Percentiles rank a stretch among this genome's conserved stretches.
Conservation (phyloP, 2,888 invertebrate genomes). For the Nomada lathburiana region DNA sequence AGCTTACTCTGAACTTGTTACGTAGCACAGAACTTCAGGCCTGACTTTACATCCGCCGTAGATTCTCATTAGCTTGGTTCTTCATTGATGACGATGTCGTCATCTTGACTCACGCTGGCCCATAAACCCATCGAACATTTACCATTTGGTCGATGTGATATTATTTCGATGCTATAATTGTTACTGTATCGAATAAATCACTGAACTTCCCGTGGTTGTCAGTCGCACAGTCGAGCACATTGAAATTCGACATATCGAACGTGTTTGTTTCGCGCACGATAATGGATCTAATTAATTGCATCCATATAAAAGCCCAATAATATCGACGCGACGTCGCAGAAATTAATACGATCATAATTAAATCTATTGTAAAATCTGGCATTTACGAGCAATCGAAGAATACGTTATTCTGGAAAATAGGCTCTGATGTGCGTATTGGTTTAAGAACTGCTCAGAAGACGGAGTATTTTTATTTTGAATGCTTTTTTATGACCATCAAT, state of each 20-base stretch:
- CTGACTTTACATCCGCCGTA: slow-evolving; percentile 73
- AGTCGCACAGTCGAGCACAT: too few species aligned
- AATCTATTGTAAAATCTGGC: not conserved
- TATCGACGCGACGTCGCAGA: not conserved
- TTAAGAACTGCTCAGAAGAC: too few species aligned
- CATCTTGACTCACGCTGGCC: slow-evolving; percentile 28
- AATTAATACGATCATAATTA: slow-evolving; percentile 29
- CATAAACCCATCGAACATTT: slow-evolving; percentile 2
- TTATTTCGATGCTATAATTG: slow-evolving; percentile 20
- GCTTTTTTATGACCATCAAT: too few species aligned
- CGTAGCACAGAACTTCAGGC: slow-evolving; percentile 67
- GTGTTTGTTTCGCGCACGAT: not conserved
- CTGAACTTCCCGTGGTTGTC: too few species aligned
- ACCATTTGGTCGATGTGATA: slow-evolving; percentile 8
- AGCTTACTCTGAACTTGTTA: slow-evolving; percentile 77
- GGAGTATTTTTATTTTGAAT: too few species aligned
- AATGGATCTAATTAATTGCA: slow-evolving; percentile 38
- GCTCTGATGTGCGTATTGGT: too few species aligned
- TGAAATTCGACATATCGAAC: not conserved
- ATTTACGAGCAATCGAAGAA: not conserved
- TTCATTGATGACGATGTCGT: slow-evolving; percentile 62
- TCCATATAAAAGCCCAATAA: not conserved
- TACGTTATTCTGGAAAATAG: too few species aligned
- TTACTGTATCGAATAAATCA: not conserved
- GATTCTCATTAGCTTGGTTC: slow-evolving; percentile 77